A percentile compares a stretch with the other conserved stretches of the same genome.
Conservation (phyloP, 2,113 vertebrate species). For the Corvus cornix region DNA sequence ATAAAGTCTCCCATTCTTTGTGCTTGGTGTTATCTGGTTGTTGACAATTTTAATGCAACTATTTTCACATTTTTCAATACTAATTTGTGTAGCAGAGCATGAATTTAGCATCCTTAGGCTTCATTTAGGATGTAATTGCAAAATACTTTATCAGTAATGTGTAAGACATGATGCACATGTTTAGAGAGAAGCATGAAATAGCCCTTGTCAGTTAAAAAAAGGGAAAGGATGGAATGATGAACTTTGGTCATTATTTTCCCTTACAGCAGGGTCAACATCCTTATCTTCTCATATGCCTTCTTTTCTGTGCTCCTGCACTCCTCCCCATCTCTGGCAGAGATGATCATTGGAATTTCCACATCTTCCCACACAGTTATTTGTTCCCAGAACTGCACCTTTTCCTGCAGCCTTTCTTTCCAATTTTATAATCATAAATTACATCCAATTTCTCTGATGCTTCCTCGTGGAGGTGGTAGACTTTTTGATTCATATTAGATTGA, state of each 20-base stretch:
- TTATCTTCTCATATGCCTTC: background rate
- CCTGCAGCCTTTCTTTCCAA: background rate
- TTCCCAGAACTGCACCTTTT: background rate
- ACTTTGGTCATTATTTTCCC: background rate
- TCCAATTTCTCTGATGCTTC: rapidly evolving
- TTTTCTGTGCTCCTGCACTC: background rate
- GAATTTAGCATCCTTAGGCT: background rate
- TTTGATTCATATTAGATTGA: background rate
- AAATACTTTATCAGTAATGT: background rate
- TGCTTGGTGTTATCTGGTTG: background rate
- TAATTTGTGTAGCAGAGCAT: background rate
- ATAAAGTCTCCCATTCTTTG: background rate
- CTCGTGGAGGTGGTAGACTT: background rate
- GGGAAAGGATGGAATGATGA: background rate
- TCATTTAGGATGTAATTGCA: background rate
- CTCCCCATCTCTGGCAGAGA: background rate
- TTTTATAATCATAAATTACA: background rate
- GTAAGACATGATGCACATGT: background rate
- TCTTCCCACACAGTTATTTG: background rate
- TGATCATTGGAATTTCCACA: background rate
- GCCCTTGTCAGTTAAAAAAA: background rate
- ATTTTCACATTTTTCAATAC: background rate
- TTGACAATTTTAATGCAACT: background rate
- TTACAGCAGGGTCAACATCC: background rate
- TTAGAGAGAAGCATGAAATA: background rate